These are phyloP conservation scores for Sparus aurata DNA, from an alignment of 2,797 vertebrate genomes.

Conservation along the genomic window DNA sequence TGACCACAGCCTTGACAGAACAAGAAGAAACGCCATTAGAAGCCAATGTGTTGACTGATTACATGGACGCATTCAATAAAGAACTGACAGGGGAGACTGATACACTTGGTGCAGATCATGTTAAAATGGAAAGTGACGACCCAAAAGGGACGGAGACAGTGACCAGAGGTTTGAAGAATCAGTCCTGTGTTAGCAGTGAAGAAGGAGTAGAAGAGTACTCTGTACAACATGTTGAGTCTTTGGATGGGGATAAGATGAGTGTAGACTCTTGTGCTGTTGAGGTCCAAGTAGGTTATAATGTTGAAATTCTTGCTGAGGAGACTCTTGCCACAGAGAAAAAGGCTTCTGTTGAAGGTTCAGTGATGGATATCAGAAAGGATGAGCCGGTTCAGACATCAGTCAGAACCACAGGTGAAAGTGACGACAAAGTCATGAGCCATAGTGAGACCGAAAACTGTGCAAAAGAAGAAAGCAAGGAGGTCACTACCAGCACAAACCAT, in stretches of 20 bases:
- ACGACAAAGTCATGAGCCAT: not conserved
- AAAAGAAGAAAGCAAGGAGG: not conserved
- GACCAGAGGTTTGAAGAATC: not conserved
- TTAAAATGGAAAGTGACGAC: not conserved
- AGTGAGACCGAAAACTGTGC: not conserved
- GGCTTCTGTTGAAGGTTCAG: not conserved
- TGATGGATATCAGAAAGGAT: not conserved
- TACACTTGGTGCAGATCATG: no score
- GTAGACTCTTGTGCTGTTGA: constrained; percentile 17
- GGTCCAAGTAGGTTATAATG: constrained; percentile 29
- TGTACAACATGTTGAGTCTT: not conserved
- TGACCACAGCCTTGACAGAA: not conserved
- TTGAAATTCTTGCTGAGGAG: constrained; percentile 19
- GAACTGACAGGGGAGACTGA: constrained; percentile 7
- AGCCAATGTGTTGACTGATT: constrained; percentile 29
- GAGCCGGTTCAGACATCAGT: not conserved
- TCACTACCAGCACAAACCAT: not conserved
- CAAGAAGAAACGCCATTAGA: constrained; percentile 13
- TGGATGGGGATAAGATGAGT: not conserved
- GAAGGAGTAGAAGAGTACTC: not conserved
- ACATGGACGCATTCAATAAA: constrained; percentile 39
- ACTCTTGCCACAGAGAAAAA: not conserved
- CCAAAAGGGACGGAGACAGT: not conserved
- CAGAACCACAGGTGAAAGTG: not conserved
- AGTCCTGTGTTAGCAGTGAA: not conserved